These are phyloP conservation scores for Eriosoma lanigerum DNA, from an alignment of 1,140 invertebrate genomes.

Conservation along the genomic window DNA sequence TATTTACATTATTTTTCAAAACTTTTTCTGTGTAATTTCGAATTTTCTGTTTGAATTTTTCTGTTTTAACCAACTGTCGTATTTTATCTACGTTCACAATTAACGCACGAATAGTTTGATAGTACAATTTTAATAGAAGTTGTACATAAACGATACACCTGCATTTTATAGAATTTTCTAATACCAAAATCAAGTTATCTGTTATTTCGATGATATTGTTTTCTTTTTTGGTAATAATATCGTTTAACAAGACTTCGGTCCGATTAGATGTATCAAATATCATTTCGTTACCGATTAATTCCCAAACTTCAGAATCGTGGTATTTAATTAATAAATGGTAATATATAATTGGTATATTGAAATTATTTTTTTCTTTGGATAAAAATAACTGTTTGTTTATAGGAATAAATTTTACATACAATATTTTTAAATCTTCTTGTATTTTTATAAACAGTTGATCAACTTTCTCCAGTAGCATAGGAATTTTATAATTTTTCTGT, in stretches of 20 bases:
- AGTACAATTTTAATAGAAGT: not conserved
- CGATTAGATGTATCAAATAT: not conserved
- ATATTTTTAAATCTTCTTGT: not conserved
- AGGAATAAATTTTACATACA: not conserved
- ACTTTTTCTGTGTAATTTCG: no score
- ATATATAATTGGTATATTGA: not conserved
- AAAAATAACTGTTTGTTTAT: no score
- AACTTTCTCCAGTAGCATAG: not conserved
- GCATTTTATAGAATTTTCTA: not conserved
- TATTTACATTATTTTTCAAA: no score
- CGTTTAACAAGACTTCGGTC: not conserved
- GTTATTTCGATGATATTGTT: not conserved
- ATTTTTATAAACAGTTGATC: not conserved
- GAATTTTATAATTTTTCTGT: not conserved
- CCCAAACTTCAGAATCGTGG: not conserved
- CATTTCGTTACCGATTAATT: not conserved
- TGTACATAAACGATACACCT: not conserved
- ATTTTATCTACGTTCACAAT: not conserved
- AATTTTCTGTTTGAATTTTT: not conserved
- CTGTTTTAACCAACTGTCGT: not conserved
- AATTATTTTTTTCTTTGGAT: no score
- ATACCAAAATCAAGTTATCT: no score
- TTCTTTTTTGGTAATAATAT: no score
- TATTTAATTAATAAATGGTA: not conserved
- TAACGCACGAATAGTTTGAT: not conserved